These are phyloP conservation scores for Oostethus manadensis DNA, from an alignment of 2,113 vertebrate genomes.

Conservation along the genomic window DNA sequence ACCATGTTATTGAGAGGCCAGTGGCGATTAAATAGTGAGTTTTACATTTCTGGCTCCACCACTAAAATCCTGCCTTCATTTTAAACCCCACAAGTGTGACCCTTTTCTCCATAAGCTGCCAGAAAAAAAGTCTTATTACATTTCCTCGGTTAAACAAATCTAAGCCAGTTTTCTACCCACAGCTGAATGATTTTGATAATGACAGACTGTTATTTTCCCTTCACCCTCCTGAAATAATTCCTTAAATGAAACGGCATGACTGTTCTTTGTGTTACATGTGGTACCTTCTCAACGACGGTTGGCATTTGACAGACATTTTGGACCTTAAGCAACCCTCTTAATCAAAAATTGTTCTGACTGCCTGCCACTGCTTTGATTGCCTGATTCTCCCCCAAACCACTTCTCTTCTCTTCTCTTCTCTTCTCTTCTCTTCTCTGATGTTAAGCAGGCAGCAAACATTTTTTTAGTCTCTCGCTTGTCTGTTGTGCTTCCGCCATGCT, in stretches of 20 bases:
- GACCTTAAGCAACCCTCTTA: neutral
- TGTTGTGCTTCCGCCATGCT: slow-evolving; percentile 1
- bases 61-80: slow-evolving; percentile 32
- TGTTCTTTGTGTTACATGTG: slow-evolving; percentile 23
- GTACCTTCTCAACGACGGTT: slow-evolving; percentile 3
- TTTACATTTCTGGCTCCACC: slow-evolving; percentile 52
- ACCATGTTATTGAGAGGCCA: slow-evolving; percentile 40
- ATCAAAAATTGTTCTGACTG: slow-evolving; percentile 11
- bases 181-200: slow-evolving; percentile 57
- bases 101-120: slow-evolving; percentile 35
- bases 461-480: slow-evolving; percentile 13
- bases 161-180: slow-evolving; percentile 35
- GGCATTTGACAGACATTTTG: neutral
- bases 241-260: slow-evolving; percentile 28
- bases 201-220: slow-evolving; percentile 14
- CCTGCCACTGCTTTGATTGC: neutral
- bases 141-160: slow-evolving; percentile 48
- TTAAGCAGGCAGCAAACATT: slow-evolving; percentile 11
- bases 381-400: slow-evolving; percentile 15
- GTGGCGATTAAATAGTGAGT: slow-evolving; percentile 40
- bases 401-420: slow-evolving; percentile 10
- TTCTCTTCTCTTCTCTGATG: slow-evolving; percentile 5
- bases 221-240: neutral
- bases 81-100: slow-evolving; percentile 38
- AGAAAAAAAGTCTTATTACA: slow-evolving; percentile 42